Evolutionary conservation across 1,140 invertebrate species (phyloP), one percentile per base, ranked within the genome.

Genomic region (Drosophila takahashii): DNA sequence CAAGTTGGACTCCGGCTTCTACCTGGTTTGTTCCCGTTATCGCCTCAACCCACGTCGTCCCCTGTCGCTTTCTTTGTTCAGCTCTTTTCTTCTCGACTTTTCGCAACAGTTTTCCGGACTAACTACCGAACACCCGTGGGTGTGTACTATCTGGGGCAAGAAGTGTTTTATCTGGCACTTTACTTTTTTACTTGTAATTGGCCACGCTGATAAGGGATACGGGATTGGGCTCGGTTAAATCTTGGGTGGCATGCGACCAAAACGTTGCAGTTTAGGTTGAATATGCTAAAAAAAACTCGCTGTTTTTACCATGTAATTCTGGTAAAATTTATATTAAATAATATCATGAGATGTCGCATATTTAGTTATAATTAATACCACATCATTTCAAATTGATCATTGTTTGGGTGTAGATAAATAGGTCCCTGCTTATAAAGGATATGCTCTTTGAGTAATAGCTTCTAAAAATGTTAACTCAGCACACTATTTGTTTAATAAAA

Each of bases 141-240:
- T 42, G 48, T 37, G 36, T 69, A 56, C 59, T 48, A 64, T 69
- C 70, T 57, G 53, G 50, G 60, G 56, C 13, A 39, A 45, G 27
- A 86, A 87, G 83, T 87, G 83, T 87, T 89, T 87, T 87, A 87
- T 87, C 83, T 89, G 59, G 54, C 83, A 89, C 83, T 87, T 77
- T 70, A 57, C 51, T 81, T 74, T 60, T 75, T 87, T 81, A 51
- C 67, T 52, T 67, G 42, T 61, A 84, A 87, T 87, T 87, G 56
- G 79, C 48, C 85, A 89, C 58, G 85, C 84, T 77, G 84, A 84
- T 87, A 89, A 73, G 34, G 29, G 8, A 39, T 54, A 48, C 27
- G 51, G 53, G 59, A 58, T 66, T 44, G 44, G 50, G 3, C 18
- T 16, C 3, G 29, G 15, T 9, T 34, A 32, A 34, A 22, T 34